phyloP scores from a whole-genome alignment of 2,888 invertebrate species.

The Empis stercorea region DNA sequence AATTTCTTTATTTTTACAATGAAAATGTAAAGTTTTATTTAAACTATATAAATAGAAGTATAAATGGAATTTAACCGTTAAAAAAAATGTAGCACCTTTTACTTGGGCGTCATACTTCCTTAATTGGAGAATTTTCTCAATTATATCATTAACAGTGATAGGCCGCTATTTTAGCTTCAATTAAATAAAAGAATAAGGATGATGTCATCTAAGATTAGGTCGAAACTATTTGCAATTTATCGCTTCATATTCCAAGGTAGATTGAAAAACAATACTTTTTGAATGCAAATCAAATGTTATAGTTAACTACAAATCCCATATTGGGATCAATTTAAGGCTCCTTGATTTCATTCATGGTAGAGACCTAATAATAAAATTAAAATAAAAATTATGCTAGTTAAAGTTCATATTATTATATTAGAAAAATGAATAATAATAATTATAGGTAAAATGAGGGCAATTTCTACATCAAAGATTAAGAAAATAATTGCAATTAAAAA shows the following conservation, averaged over 20 bases:
- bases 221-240: conserved; percentile 41
- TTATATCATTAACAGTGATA: conserved; percentile 53
- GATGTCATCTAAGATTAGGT: conserved; percentile 35
- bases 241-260: conserved; percentile 37
- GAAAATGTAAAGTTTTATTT: conserved; percentile 53
- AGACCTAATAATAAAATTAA: conserved; percentile 41
- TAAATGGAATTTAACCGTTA: conserved; percentile 38
- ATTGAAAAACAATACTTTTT: conserved; percentile 36
- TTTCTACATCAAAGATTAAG: conserved; percentile 62
- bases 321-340: conserved; percentile 43
- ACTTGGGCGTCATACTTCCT: conserved; percentile 41
- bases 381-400: conserved; percentile 34
- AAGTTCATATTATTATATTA: conserved; percentile 23
- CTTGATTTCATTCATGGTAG: conserved; percentile 45
- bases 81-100: conserved; percentile 53
- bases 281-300: conserved; percentile 39
- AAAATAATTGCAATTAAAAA: conserved; percentile 55
- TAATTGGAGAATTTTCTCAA: conserved; percentile 46
- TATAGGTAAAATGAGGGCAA: conserved; percentile 48
- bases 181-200: conserved; percentile 44
- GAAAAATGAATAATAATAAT: conserved; percentile 34
- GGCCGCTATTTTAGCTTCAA: conserved; percentile 49
- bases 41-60: conserved; percentile 51
- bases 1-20: conserved; percentile 44
- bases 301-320: conserved; percentile 36